These are phyloP conservation scores for Lycophotia porphyrea DNA, from an alignment of 2,888 invertebrate genomes.

Conservation along the genomic window DNA sequence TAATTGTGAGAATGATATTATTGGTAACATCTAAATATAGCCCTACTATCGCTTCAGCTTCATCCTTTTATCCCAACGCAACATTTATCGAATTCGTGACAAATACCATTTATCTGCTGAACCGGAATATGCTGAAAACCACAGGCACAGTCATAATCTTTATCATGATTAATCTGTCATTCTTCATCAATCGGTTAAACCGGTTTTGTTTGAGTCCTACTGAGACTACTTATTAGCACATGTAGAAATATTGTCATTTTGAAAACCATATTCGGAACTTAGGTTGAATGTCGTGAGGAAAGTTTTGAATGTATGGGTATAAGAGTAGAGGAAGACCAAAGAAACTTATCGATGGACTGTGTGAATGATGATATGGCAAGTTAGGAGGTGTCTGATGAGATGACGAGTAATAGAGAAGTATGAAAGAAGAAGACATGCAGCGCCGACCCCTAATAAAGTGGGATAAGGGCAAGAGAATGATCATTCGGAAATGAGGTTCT, in stretches of 20 bases:
- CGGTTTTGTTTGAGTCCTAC: neutral
- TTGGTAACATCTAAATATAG: slow-evolving; percentile 40
- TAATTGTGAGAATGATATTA: slow-evolving; percentile 4
- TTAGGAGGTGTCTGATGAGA: too few species aligned
- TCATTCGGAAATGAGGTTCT: neutral
- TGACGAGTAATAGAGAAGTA: too few species aligned
- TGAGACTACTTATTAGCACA: neutral
- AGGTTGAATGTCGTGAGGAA: neutral
- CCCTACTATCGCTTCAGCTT: slow-evolving; percentile 16
- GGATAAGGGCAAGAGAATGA: too few species aligned
- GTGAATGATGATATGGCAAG: too few species aligned
- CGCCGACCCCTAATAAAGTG: too few species aligned
- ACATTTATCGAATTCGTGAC: slow-evolving; percentile 54
- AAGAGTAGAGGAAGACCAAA: too few species aligned
- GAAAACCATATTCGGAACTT: neutral
- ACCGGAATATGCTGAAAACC: slow-evolving; percentile 24
- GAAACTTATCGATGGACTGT: too few species aligned
- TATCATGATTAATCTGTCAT: slow-evolving; percentile 60
- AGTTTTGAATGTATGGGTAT: too few species aligned
- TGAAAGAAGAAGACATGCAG: too few species aligned
- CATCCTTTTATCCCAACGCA: slow-evolving; percentile 42
- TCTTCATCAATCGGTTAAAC: slow-evolving; percentile 53
- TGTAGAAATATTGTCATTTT: neutral
- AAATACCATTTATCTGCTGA: slow-evolving; percentile 44
- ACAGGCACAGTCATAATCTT: slow-evolving; percentile 23